phyloP scores from a whole-genome alignment of 2,797 vertebrate species.

The Pangasius sanitwongsei region DNA sequence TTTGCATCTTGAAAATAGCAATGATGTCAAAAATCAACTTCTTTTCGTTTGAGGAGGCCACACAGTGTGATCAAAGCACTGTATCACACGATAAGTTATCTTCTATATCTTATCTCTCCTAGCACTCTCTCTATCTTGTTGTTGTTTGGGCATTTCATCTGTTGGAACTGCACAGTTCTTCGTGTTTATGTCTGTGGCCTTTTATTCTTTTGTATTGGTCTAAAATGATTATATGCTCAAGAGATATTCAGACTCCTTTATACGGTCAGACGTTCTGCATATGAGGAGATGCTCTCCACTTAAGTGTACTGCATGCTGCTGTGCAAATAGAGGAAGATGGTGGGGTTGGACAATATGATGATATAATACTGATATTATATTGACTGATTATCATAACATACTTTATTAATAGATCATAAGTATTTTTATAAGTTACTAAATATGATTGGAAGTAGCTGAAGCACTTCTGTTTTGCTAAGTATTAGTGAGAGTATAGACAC shows the following conservation, averaged over 20 bases:
- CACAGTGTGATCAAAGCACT: background rate
- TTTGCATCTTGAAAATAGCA: background rate
- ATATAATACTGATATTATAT: background rate
- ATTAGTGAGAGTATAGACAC: background rate
- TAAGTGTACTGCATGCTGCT: background rate
- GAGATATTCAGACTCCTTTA: background rate
- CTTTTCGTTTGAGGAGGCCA: background rate
- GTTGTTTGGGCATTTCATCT: background rate
- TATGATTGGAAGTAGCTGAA: background rate
- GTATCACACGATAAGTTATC: too few relatives aligned
- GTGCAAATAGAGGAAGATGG: background rate
- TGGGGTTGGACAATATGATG: background rate
- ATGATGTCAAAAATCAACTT: background rate
- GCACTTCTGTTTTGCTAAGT: background rate
- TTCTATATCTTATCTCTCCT: background rate
- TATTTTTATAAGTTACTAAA: background rate
- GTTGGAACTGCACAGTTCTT: background rate
- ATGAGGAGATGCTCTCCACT: background rate
- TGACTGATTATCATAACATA: background rate
- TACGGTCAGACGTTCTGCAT: background rate
- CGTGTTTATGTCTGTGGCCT: background rate
- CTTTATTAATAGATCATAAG: background rate
- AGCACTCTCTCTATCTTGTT: background rate
- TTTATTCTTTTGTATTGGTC: background rate
- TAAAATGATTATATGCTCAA: background rate